A percentile compares a stretch with the other conserved stretches of the same genome.
Conservation (phyloP, 2,888 invertebrate genomes). For the Homarus gammarus region DNA sequence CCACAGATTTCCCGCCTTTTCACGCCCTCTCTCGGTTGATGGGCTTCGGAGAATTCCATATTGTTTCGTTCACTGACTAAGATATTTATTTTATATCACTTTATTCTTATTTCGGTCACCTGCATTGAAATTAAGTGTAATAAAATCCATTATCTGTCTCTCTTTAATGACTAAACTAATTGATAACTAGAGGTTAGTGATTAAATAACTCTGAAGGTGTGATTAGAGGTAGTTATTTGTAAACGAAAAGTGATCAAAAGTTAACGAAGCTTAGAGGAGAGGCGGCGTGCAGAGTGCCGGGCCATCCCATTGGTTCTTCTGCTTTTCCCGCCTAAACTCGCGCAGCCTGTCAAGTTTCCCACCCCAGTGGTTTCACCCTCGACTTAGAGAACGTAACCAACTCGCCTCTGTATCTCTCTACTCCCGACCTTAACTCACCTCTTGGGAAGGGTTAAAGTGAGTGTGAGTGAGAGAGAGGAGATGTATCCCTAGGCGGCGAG, state of each 20-base stretch:
- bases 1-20: constrained; percentile 69
- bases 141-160: no score
- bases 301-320: constrained; percentile 73
- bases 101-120: neutral
- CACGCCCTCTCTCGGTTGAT: constrained; percentile 29
- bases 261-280: constrained; percentile 12
- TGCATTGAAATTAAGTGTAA: no score
- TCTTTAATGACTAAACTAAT: no score
- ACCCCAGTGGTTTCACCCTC: constrained; percentile 62
- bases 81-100: neutral
- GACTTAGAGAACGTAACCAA: constrained; percentile 40
- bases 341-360: constrained; percentile 73
- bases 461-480: neutral
- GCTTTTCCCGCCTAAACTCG: constrained; percentile 73
- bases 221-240: neutral
- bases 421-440: neutral
- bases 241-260: constrained; percentile 30
- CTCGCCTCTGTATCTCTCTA: neutral
- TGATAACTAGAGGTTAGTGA: no score
- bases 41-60: constrained; percentile 17
- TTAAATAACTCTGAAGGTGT: no score
- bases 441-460: neutral
- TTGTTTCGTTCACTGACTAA: constrained; percentile 41
- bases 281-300: constrained; percentile 40
- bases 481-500: neutral